Percentiles rank a stretch among this genome's conserved stretches.
These are phyloP conservation scores for Caenorhabditis inopinata DNA, from an alignment of 1,140 invertebrate genomes.

Conservation along the genomic window DNA sequence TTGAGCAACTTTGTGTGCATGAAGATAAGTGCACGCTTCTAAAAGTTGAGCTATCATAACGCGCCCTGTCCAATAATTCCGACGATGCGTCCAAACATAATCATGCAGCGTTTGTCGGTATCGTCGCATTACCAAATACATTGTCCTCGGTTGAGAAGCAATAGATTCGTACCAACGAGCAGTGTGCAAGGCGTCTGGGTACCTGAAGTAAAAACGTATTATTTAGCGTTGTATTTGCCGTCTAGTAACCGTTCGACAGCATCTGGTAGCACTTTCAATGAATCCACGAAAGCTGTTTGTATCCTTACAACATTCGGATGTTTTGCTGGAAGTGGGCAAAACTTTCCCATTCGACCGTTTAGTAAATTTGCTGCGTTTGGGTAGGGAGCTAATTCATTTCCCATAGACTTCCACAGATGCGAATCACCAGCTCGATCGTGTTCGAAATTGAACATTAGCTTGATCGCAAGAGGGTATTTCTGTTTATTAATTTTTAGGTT, in stretches of 20 bases:
- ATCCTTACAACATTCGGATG: slow-evolving; percentile 50
- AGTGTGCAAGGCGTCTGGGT: slow-evolving; percentile 46
- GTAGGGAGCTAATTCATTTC: slow-evolving; percentile 47
- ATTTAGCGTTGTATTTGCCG: no score
- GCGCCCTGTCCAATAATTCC: slow-evolving; percentile 47
- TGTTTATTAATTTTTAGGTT: background rate
- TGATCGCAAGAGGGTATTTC: slow-evolving; percentile 50
- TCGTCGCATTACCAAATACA: slow-evolving; percentile 50
- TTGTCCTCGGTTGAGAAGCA: slow-evolving; percentile 41
- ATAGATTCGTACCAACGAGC: slow-evolving; percentile 41
- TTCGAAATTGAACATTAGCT: slow-evolving; percentile 52
- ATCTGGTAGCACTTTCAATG: slow-evolving; percentile 38
- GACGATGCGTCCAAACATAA: slow-evolving; percentile 22
- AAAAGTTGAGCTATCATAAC: slow-evolving; percentile 49
- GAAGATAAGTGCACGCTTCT: slow-evolving; percentile 47
- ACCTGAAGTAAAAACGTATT: background rate
- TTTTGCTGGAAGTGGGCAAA: slow-evolving; percentile 37
- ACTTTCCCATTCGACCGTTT: slow-evolving; percentile 41
- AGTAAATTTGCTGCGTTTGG: slow-evolving; percentile 28
- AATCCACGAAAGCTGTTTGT: slow-evolving; percentile 47
- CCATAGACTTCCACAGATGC: slow-evolving; percentile 47
- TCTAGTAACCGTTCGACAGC: slow-evolving; percentile 1
- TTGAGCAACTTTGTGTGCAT: slow-evolving; percentile 44
- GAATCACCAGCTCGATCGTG: slow-evolving; percentile 1
- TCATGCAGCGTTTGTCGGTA: slow-evolving; percentile 47